These are phyloP conservation scores for Delphinus delphis DNA, from an alignment of 2,113 vertebrate genomes.

Conservation along the genomic window DNA sequence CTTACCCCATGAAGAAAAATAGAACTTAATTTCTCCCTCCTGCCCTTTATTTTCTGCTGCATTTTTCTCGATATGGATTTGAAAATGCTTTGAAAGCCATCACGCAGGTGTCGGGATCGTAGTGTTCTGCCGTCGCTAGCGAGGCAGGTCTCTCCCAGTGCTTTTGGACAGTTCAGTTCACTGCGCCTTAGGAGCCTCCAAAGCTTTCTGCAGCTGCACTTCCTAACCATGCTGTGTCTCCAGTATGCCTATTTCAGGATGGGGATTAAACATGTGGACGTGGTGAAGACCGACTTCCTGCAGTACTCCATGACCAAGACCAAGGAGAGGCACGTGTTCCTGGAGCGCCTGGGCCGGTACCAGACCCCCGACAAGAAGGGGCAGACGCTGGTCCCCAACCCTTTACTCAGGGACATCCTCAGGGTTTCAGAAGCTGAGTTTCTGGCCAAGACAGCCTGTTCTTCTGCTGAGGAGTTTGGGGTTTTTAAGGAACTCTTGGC, in stretches of 20 bases:
- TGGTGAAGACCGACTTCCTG: conserved; percentile 88
- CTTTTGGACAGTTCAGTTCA: neutral
- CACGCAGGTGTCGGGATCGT: accelerated
- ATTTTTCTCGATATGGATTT: neutral
- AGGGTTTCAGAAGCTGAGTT: conserved; percentile 83
- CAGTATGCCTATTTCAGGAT: conserved; percentile 97
- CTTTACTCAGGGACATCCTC: conserved; percentile 87
- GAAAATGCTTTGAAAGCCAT: neutral
- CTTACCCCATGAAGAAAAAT: neutral
- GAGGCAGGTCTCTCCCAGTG: neutral
- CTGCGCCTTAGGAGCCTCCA: neutral
- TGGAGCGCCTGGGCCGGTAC: conserved; percentile 93
- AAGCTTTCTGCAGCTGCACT: neutral
- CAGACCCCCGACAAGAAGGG: conserved; percentile 93
- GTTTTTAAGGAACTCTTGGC: conserved; percentile 91
- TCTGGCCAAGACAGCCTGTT: conserved; percentile 83
- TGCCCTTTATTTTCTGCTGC: neutral
- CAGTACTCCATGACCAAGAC: conserved; percentile 85
- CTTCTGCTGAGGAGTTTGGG: conserved; percentile 88
- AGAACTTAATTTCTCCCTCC: neutral
- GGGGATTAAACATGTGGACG: conserved; percentile 90
- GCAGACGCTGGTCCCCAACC: conserved; percentile 88
- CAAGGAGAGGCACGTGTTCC: conserved; percentile 88
- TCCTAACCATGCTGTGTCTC: neutral
- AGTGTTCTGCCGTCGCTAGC: accelerated